These are phyloP conservation scores for Mionectes olivaceus DNA, from an alignment of 2,797 vertebrate genomes.

Conservation along the genomic window DNA sequence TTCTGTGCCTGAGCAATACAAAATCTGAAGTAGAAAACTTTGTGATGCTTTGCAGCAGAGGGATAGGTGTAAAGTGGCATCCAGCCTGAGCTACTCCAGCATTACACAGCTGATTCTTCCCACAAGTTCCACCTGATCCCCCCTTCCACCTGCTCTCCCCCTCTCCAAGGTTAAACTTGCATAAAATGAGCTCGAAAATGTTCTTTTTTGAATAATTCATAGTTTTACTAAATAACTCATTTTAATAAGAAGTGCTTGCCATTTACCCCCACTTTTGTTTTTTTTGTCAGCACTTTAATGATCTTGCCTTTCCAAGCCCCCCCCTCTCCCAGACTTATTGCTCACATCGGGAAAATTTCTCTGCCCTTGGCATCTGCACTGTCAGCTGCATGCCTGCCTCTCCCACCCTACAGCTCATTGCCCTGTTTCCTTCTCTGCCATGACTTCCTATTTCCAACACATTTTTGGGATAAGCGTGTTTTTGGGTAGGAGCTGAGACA, in stretches of 20 bases:
- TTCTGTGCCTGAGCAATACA: background rate
- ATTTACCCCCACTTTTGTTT: background rate
- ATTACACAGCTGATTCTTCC: background rate
- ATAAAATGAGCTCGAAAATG: background rate
- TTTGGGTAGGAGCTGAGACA: background rate
- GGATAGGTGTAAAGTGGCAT: background rate
- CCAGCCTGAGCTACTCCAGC: background rate
- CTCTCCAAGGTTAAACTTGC: background rate
- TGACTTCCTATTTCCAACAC: background rate
- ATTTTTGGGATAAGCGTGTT: fast-evolving
- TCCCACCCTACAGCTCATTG: background rate
- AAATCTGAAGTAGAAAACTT: background rate
- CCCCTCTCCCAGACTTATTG: background rate
- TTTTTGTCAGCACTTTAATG: background rate
- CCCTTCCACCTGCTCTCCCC: background rate
- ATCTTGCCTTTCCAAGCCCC: background rate
- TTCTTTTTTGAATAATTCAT: slow-evolving; percentile 37
- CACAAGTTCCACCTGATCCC: background rate
- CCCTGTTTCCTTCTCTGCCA: background rate
- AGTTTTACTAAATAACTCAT: slow-evolving; percentile 5
- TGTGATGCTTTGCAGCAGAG: background rate
- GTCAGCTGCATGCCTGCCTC: background rate
- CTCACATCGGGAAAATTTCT: background rate
- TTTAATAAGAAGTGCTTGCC: slow-evolving; percentile 25
- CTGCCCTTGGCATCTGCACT: background rate